Evolutionary conservation across 2,888 invertebrate genomes (phyloP).

Genomic region (Petrolisthes cinctipes): DNA sequence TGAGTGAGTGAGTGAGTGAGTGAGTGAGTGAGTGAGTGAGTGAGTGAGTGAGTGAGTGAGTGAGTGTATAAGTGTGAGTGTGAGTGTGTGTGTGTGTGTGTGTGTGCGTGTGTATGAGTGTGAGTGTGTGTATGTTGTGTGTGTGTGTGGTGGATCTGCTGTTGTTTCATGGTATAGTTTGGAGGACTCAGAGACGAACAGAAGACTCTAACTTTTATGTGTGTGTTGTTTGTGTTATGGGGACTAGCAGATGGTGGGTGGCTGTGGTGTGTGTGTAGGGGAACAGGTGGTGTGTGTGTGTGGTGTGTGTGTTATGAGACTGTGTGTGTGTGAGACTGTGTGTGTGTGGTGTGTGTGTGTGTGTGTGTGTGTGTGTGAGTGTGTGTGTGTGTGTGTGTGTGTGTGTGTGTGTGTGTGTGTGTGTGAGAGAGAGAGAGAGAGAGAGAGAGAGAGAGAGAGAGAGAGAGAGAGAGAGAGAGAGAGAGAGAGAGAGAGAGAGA

Average conservation of each 20-base stretch:
- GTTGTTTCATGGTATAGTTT: too few relatives aligned
- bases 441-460: conserved; percentile 23
- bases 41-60: neutral
- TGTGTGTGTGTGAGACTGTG: too few relatives aligned
- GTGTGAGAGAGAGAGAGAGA: conserved; percentile 8
- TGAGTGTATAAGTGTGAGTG: neutral
- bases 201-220: neutral
- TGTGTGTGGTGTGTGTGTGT: too few relatives aligned
- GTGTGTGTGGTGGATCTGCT: too few relatives aligned
- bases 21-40: conserved; percentile 1
- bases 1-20: neutral
- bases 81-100: too few relatives aligned
- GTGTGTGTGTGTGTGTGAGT: too few relatives aligned
- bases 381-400: neutral
- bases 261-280: too few relatives aligned
- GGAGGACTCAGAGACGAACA: neutral
- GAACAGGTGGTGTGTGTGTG: neutral
- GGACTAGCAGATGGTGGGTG: too few relatives aligned
- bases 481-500: conserved; percentile 17
- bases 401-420: neutral
- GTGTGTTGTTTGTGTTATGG: too few relatives aligned
- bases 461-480: conserved; percentile 18
- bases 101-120: too few relatives aligned
- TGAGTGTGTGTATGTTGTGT: too few relatives aligned
- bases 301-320: too few relatives aligned